Evolutionary conservation across 2,888 invertebrate species (phyloP).

Genomic region (Eubasilissa splendida): DNA sequence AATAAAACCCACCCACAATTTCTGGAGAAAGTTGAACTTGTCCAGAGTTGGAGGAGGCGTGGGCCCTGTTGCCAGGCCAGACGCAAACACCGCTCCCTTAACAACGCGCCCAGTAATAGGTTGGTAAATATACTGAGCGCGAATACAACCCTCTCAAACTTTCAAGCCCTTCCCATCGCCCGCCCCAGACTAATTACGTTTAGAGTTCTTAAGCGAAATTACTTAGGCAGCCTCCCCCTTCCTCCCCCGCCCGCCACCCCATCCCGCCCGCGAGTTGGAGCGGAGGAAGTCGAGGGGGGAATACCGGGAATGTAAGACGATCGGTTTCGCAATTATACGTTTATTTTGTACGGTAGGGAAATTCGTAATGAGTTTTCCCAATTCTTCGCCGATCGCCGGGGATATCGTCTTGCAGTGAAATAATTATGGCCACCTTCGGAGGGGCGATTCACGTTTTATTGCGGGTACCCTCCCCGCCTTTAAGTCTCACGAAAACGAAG

Average conservation of each 20-base stretch:
- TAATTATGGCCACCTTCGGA: slow-evolving; percentile 49
- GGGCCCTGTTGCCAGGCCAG: slow-evolving; percentile 48
- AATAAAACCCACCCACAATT: slow-evolving; percentile 55
- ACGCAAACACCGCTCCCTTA: slow-evolving; percentile 54
- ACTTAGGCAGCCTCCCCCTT: slow-evolving; percentile 71
- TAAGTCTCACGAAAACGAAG: slow-evolving; percentile 7
- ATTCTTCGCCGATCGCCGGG: slow-evolving; percentile 53
- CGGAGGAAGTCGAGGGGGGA: slow-evolving; percentile 65
- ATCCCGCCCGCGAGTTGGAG: slow-evolving; percentile 66
- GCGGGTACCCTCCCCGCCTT: background rate
- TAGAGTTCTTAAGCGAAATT: slow-evolving; percentile 80
- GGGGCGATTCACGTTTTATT: slow-evolving; percentile 44
- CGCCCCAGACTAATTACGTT: slow-evolving; percentile 80
- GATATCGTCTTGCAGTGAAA: slow-evolving; percentile 53
- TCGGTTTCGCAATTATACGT: slow-evolving; percentile 58
- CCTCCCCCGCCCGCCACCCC: slow-evolving; percentile 57
- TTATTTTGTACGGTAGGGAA: slow-evolving; percentile 58
- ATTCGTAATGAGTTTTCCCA: slow-evolving; percentile 59
- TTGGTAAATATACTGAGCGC: slow-evolving; percentile 59
- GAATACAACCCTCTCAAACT: slow-evolving; percentile 75
- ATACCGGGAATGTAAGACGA: slow-evolving; percentile 58
- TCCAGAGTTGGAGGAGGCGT: slow-evolving; percentile 46
- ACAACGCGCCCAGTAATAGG: slow-evolving; percentile 57
- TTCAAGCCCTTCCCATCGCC: slow-evolving; percentile 76
- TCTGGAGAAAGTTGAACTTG: slow-evolving; percentile 51